These are phyloP conservation scores for Taxidea taxus DNA, from an alignment of 2,113 vertebrate genomes.

Conservation along the genomic window DNA sequence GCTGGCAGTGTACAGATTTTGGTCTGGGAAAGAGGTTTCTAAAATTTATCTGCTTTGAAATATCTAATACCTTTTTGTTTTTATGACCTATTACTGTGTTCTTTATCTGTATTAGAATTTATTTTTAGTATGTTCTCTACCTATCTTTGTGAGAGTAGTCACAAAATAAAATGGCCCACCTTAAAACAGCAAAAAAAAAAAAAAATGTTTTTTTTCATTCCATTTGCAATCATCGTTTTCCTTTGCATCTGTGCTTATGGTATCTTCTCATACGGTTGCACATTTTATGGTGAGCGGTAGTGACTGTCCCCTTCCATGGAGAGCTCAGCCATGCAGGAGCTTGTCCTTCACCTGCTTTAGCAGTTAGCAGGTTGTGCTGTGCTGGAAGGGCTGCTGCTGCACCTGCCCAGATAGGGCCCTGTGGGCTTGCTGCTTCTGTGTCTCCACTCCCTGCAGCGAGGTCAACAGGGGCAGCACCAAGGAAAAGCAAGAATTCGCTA, in stretches of 20 bases:
- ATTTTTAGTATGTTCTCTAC: neutral
- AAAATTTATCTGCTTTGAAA: neutral
- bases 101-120: neutral
- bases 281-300: neutral
- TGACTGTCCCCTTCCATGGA: neutral
- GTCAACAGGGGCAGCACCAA: neutral
- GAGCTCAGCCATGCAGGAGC: neutral
- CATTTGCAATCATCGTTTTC: neutral
- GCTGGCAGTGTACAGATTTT: neutral
- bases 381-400: fast-evolving
- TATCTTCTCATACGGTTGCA: too few species aligned
- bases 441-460: neutral
- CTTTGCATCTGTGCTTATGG: neutral
- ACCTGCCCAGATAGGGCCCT: neutral
- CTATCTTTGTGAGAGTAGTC: neutral
- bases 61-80: neutral
- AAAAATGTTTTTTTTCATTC: too few species aligned
- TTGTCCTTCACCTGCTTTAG: neutral
- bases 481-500: neutral
- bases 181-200: neutral
- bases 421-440: neutral
- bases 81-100: neutral
- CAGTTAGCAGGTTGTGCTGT: neutral
- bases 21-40: neutral
- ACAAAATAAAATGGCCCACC: neutral